phyloP scores from a whole-genome alignment of 2,113 vertebrate species.

The Carassius gibelio region DNA sequence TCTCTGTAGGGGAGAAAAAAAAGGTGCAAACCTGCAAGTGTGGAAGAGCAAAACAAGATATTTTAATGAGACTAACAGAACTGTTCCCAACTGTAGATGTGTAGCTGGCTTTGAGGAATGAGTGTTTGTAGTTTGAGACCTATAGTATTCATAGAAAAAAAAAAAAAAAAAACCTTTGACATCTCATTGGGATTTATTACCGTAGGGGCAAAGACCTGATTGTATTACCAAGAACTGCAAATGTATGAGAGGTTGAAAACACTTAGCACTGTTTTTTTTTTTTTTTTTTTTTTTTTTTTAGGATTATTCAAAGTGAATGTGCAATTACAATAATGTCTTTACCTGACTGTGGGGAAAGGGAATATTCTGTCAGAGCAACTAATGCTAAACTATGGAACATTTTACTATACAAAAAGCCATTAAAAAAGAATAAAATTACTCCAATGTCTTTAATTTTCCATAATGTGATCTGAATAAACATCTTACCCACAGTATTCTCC shows the following conservation, averaged over 20 bases:
- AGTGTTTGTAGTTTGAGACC: constrained; percentile 11
- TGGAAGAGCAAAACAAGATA: not conserved
- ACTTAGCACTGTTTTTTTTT: not conserved
- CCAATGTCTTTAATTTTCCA: not conserved
- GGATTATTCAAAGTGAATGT: constrained; percentile 5
- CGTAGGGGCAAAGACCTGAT: not conserved
- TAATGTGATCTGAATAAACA: not conserved
- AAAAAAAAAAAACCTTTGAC: not conserved
- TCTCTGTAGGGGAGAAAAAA: not conserved
- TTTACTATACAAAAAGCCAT: not conserved
- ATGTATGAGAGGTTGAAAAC: not conserved
- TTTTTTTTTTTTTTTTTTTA: not conserved
- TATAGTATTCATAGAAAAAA: not conserved
- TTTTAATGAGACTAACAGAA: constrained; percentile 25
- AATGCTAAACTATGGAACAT: not conserved
- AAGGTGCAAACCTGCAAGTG: constrained; percentile 2
- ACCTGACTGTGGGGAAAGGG: not conserved
- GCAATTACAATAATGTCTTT: not conserved
- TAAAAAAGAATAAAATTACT: not conserved
- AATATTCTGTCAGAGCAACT: not conserved
- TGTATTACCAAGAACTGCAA: not conserved
- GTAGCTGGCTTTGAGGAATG: not conserved
- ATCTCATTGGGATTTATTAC: constrained; percentile 38
- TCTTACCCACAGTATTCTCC: not conserved
- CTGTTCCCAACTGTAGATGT: not conserved